These are phyloP conservation scores for Probaryconus sp. DNA, from an alignment of 1,140 invertebrate genomes.

Conservation along the genomic window DNA sequence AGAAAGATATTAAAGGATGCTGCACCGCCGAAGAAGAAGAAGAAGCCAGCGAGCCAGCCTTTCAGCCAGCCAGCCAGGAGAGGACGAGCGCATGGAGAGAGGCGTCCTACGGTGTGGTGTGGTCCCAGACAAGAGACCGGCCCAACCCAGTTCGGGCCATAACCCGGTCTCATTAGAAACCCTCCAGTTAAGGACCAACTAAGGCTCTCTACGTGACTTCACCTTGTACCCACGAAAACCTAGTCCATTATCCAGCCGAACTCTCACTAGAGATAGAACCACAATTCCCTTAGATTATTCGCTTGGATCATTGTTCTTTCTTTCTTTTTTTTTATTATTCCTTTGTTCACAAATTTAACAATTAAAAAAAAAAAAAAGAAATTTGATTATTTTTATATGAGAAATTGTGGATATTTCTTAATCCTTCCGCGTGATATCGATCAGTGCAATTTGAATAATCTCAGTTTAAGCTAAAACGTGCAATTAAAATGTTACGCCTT, in stretches of 20 bases:
- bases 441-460: no score
- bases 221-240: background rate
- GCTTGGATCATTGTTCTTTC: background rate
- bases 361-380: no score
- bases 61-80: no score
- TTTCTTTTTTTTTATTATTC: constrained; percentile 7
- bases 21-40: constrained; percentile 61
- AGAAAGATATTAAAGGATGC: constrained; percentile 74
- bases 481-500: no score
- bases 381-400: no score
- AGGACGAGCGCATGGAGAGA: no score
- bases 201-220: constrained; percentile 1
- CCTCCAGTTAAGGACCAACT: background rate
- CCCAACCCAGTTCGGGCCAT: constrained; percentile 38
- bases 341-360: no score
- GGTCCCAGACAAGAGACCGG: constrained; percentile 61
- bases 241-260: background rate
- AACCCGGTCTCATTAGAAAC: background rate
- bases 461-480: no score
- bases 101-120: constrained; percentile 68
- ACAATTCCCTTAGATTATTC: no score
- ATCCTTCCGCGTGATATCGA: no score
- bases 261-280: background rate
- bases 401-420: no score
- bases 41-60: no score